Evolutionary conservation across 2,113 vertebrate species (phyloP).

Genomic region (Cnemophilus loriae): DNA sequence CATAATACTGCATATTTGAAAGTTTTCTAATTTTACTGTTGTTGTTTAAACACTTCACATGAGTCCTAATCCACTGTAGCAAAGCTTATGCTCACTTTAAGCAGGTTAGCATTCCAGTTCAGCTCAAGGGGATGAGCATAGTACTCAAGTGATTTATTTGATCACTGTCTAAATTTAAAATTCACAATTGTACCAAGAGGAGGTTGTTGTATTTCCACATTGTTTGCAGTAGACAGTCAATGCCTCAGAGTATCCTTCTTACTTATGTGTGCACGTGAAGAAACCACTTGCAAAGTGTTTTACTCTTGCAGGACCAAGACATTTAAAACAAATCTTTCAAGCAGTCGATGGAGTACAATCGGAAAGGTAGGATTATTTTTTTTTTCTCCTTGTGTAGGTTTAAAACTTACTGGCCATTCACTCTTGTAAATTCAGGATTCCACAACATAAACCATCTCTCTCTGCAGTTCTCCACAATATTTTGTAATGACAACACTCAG

Average conservation of each 20-base stretch:
- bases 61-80: not conserved
- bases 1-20: not conserved
- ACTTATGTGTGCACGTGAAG: not conserved
- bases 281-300: not conserved
- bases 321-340: constrained; percentile 29
- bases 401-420: not conserved
- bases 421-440: not conserved
- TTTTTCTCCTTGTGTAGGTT: not conserved
- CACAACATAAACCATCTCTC: not conserved
- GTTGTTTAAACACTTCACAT: not conserved
- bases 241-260: not conserved
- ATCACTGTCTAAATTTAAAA: not conserved
- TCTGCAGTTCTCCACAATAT: not conserved
- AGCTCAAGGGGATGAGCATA: constrained; percentile 23
- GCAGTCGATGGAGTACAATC: constrained; percentile 22
- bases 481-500: not conserved
- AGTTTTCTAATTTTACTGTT: not conserved
- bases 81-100: constrained; percentile 10
- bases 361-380: constrained; percentile 38
- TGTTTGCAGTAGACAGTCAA: not conserved
- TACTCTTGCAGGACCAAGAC: constrained; percentile 48
- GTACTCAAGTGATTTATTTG: not conserved
- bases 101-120: constrained; percentile 43
- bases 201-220: not conserved
- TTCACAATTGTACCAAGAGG: not conserved